These are phyloP conservation scores for Lepidostoma basale DNA, from an alignment of 1,140 invertebrate species.

Conservation along the genomic window DNA sequence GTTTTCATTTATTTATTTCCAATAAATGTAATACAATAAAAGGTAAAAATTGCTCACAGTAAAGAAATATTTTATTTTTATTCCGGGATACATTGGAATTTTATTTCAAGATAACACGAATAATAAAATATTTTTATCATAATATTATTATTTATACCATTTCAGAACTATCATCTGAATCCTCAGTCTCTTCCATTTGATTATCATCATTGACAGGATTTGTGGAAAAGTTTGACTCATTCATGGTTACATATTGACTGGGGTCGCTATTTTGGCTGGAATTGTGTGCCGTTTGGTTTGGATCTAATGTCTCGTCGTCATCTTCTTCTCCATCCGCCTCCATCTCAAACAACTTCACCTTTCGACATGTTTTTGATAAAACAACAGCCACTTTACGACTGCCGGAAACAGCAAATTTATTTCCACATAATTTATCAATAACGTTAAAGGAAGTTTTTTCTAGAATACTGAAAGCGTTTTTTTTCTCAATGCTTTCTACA, in stretches of 20 bases:
- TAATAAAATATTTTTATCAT: not conserved
- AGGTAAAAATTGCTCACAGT: too few relatives aligned
- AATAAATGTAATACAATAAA: too few relatives aligned
- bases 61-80: too few relatives aligned
- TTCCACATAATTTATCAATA: conserved; percentile 76
- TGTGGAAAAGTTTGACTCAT: conserved; percentile 27
- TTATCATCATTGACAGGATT: conserved; percentile 23
- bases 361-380: conserved; percentile 76
- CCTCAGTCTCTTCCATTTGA: conserved; percentile 25
- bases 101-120: too few relatives aligned
- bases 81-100: too few relatives aligned
- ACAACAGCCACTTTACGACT: conserved; percentile 87
- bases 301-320: conserved; percentile 68
- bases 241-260: conserved; percentile 38
- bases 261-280: conserved; percentile 40
- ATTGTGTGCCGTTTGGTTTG: conserved; percentile 52
- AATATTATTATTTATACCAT: conserved; percentile 13
- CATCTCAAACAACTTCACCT: conserved; percentile 88
- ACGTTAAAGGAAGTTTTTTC: conserved; percentile 62
- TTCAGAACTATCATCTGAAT: conserved; percentile 40
- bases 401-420: conserved; percentile 82
- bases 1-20: too few relatives aligned
- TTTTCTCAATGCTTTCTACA: conserved; percentile 56
- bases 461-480: conserved; percentile 59
- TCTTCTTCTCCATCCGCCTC: conserved; percentile 91